phyloP scores from a whole-genome alignment of 2,888 invertebrate genomes.

The Galeruca laticollis region DNA sequence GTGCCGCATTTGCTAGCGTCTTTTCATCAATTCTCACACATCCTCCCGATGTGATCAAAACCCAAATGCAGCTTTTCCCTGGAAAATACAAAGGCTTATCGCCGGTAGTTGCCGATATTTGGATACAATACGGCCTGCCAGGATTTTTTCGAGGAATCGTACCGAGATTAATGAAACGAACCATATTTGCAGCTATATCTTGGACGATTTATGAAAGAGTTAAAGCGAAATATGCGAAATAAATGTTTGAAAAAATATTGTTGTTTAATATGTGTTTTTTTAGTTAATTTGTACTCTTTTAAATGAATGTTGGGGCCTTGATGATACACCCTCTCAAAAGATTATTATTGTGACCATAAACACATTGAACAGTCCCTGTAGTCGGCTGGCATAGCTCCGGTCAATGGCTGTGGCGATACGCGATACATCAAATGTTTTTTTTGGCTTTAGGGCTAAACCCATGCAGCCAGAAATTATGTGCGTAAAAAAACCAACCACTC shows the following conservation, averaged over 20 bases:
- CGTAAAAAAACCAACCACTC: too few species aligned
- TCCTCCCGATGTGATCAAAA: slow-evolving; percentile 92
- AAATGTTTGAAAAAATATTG: not conserved
- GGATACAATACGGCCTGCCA: slow-evolving; percentile 75
- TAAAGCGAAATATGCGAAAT: not conserved
- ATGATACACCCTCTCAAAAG: too few species aligned
- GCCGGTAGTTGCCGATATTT: slow-evolving; percentile 76
- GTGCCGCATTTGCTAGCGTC: slow-evolving; percentile 84
- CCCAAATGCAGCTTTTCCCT: slow-evolving; percentile 90
- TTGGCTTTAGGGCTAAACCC: too few species aligned
- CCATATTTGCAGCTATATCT: slow-evolving; percentile 89
- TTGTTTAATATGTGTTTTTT: not conserved
- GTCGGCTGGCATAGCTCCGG: too few species aligned
- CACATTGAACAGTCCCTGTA: too few species aligned
- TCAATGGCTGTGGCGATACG: too few species aligned
- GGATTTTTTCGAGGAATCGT: slow-evolving; percentile 90
- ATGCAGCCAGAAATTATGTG: too few species aligned
- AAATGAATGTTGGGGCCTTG: too few species aligned
- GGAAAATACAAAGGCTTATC: slow-evolving; percentile 77
- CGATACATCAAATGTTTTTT: too few species aligned
- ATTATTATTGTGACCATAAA: too few species aligned
- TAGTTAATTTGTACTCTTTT: not conserved
- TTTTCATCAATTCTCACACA: slow-evolving; percentile 87
- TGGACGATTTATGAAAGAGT: slow-evolving; percentile 87
- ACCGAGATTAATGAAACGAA: slow-evolving; percentile 86